Evolutionary conservation across 1,140 invertebrate genomes (phyloP), one percentile per base, ranked within the genome.

Genomic region (Wasmannia auropunctata): DNA sequence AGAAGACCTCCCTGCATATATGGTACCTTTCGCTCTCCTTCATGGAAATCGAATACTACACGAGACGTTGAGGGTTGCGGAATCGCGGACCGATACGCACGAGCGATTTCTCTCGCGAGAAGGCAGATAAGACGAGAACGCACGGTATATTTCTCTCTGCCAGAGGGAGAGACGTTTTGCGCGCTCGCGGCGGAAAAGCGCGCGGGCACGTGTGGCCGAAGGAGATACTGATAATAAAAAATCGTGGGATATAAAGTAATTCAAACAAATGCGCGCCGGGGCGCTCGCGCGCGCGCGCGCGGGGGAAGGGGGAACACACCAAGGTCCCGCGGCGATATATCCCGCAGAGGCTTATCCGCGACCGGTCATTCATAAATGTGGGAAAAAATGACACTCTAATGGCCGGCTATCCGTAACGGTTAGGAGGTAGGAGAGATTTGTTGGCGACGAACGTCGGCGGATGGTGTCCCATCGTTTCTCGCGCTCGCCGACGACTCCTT

Each of bases 251-350:
- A 94, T 93, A 93, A 93, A 93, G 93, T 94, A 94, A 94, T 94
- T 94, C 94, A 94, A 94, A 94, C 90, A 93, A 94, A 94, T 94
- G 93, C 91, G 83, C 11, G n/a, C n/a, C n/a, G n/a, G n/a, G n/a
- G n/a, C n/a, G n/a, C n/a, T n/a, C n/a, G n/a, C n/a, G n/a, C 54
- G 72, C n/a, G 86, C 89, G 87, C 88, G 86, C 77, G 86, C 75
- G 87, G 83, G 62, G 6, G n/a, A n/a, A n/a, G n/a, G n/a, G n/a
- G n/a, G n/a, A n/a, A n/a, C 31, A 62, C 34, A 62, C 70, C 74
- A 46, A n/a, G 86, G 58, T 86, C 83, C 88, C 31, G 72, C 72
- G 51, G 84, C 93, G 91, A 94, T 94, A 93, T 94, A 94, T 94
- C 74, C 75, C 87, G 51, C 37, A 34, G 74, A 69, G 91, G 91